Conservation (phyloP, 1,140 invertebrate species). For the Helicoverpa zea region DNA sequence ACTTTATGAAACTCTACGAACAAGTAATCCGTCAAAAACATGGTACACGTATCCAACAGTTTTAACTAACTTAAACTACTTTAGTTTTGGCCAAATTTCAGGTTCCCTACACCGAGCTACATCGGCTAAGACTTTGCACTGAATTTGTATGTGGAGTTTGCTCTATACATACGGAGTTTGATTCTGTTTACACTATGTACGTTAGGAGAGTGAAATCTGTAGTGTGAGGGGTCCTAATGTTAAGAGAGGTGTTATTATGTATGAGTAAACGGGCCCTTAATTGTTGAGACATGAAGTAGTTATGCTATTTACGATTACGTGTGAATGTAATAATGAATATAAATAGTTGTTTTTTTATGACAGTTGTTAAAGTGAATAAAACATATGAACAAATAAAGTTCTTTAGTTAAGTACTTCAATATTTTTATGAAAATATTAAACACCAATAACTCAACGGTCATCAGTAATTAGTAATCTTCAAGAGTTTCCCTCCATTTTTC, state of each 20-base stretch:
- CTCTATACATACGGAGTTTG: not conserved
- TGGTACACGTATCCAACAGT: conserved; percentile 56
- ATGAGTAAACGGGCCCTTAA: no score
- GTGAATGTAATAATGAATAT: no score
- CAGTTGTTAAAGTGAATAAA: no score
- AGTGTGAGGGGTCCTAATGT: not conserved
- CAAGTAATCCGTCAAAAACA: conserved; percentile 70
- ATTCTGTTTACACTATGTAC: not conserved
- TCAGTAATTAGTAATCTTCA: not conserved
- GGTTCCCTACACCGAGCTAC: not conserved
- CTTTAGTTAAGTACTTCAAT: not conserved
- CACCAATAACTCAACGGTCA: not conserved
- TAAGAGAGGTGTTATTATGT: not conserved
- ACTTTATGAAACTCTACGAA: conserved; percentile 41
- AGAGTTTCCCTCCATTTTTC: conserved; percentile 2
- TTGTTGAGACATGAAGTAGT: no score
- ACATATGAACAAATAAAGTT: not conserved
- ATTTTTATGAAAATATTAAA: not conserved
- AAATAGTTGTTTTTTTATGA: no score
- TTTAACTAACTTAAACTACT: conserved; percentile 58
- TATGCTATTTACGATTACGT: no score
- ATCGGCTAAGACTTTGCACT: conserved; percentile 18
- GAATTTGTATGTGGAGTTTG: conserved; percentile 7
- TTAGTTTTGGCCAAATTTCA: conserved; percentile 46
- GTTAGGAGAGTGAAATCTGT: not conserved